Conservation (phyloP, 1,140 invertebrate species). For the Aphaenogaster ashmeadi region DNA sequence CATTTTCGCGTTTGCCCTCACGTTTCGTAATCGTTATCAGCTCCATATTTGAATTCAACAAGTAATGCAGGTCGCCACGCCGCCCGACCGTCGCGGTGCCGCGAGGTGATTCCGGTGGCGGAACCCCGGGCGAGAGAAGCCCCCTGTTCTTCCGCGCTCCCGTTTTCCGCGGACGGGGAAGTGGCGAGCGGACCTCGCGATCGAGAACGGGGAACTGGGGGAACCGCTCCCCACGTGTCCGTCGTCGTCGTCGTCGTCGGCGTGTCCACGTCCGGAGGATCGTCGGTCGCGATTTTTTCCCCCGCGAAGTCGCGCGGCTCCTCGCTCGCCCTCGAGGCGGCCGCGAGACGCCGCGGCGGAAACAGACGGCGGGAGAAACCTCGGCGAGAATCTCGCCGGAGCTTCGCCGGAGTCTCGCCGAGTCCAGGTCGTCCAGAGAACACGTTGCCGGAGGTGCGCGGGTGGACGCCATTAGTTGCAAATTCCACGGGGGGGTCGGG, state of each 20-base stretch:
- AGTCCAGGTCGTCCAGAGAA: not conserved
- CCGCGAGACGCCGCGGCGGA: too few species aligned
- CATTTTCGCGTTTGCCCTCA: constrained; percentile 84
- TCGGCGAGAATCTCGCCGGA: too few species aligned
- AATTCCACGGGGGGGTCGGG: not conserved
- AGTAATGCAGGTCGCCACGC: constrained; percentile 79
- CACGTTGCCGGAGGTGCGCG: constrained; percentile 3
- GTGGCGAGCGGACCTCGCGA: too few species aligned
- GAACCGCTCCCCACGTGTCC: too few species aligned
- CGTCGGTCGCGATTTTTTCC: not conserved
- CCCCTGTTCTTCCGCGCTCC: not conserved
- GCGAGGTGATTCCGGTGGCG: not conserved
- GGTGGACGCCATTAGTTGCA: constrained; percentile 27
- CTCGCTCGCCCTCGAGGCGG: too few species aligned
- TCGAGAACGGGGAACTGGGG: too few species aligned
- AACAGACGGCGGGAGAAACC: too few species aligned
- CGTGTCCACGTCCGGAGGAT: not conserved
- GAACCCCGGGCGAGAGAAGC: too few species aligned
- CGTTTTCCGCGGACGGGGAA: not conserved
- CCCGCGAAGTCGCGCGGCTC: not conserved
- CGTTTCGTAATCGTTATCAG: constrained; percentile 87
- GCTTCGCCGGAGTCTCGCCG: too few species aligned
- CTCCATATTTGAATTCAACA: constrained; percentile 87
- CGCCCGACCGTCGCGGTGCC: not conserved
- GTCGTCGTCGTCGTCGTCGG: too few species aligned